phyloP scores from a whole-genome alignment of 2,113 vertebrate genomes.

The Oryzias javanicus region DNA sequence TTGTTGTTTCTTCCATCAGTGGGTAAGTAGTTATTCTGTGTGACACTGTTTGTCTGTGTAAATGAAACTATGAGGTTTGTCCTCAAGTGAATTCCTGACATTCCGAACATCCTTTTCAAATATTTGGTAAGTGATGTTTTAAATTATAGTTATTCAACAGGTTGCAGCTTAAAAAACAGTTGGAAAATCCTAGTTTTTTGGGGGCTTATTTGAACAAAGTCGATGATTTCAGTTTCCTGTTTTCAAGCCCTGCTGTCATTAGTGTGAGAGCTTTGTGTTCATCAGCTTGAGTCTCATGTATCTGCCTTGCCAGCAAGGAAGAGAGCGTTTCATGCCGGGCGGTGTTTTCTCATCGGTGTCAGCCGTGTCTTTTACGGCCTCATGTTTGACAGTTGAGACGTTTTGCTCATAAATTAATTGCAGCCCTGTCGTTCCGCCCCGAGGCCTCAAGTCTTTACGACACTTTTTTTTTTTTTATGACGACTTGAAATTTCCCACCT shows the following conservation, averaged over 20 bases:
- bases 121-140: not conserved
- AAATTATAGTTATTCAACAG: not conserved
- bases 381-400: conserved; percentile 29
- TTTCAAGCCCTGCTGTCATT: not conserved
- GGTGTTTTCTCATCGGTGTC: conserved; percentile 2
- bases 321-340: not conserved
- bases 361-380: conserved; percentile 16
- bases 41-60: not conserved
- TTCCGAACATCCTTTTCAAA: not conserved
- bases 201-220: not conserved
- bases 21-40: not conserved
- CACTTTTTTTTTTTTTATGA: not conserved
- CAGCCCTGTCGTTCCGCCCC: not conserved
- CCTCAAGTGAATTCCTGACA: not conserved
- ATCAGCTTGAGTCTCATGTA: not conserved
- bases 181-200: not conserved
- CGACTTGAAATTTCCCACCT: conserved; percentile 11
- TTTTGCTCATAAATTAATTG: conserved; percentile 16
- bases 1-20: not conserved
- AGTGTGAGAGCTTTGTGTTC: not conserved
- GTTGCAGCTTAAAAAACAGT: too few relatives aligned
- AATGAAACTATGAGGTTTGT: not conserved
- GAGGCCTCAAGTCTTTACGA: not conserved
- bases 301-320: not conserved
- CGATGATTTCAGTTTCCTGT: too few relatives aligned